Evolutionary conservation across 2,888 invertebrate species (phyloP).

Genomic region (Torymus aiolomorphi): DNA sequence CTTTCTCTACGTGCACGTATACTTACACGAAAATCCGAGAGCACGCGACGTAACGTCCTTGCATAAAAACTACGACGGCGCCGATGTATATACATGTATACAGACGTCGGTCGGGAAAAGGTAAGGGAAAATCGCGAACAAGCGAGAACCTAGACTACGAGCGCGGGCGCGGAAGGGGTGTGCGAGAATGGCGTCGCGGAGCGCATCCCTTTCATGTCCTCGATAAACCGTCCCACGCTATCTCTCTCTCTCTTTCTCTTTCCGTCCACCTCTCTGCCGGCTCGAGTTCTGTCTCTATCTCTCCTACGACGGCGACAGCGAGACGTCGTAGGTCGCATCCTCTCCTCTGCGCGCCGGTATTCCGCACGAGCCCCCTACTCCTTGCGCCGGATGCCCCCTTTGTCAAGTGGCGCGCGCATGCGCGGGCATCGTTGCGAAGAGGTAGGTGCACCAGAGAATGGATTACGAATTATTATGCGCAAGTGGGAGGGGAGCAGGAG

Average conservation of each 20-base stretch:
- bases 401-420: slow-evolving; percentile 32
- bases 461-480: neutral
- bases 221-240: slow-evolving; percentile 60
- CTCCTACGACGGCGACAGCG: neutral
- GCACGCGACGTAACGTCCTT: neutral
- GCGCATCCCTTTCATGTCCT: slow-evolving; percentile 65
- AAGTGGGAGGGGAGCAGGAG: slow-evolving; percentile 1
- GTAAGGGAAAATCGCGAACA: neutral
- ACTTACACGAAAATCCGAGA: slow-evolving; percentile 1
- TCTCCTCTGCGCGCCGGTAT: neutral
- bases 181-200: slow-evolving; percentile 67
- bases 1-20: too few relatives aligned
- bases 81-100: too few relatives aligned
- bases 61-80: neutral
- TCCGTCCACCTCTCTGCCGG: too few relatives aligned
- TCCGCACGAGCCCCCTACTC: neutral
- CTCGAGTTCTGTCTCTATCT: neutral
- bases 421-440: neutral
- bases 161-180: neutral
- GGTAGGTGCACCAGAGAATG: neutral
- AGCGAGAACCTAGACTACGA: neutral
- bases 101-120: too few relatives aligned
- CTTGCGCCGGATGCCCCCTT: slow-evolving; percentile 30
- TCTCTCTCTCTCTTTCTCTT: neutral
- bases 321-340: neutral